phyloP scores from a whole-genome alignment of 2,888 invertebrate species.

The Callinectes sapidus region DNA sequence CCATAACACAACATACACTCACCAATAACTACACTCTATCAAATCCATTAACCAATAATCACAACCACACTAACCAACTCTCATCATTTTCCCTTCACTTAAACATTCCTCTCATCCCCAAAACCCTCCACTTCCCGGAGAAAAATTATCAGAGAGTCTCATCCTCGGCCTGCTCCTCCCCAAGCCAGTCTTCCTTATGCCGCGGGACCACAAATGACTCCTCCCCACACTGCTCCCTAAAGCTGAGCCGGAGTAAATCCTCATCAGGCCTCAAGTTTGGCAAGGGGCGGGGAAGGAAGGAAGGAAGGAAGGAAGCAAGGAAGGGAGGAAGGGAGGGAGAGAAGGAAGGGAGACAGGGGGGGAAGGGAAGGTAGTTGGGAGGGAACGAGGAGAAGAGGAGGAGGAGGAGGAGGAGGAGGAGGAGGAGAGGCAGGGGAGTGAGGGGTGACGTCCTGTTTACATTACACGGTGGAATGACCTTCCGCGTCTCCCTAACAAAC shows the following conservation, averaged over 20 bases:
- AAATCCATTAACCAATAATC: not conserved
- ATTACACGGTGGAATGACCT: constrained; percentile 54
- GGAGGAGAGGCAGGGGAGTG: not conserved
- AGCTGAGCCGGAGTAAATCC: not conserved
- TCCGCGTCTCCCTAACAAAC: constrained; percentile 43
- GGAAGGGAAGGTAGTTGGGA: not conserved
- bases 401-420: not conserved
- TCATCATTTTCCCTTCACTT: not conserved
- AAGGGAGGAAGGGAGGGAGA: not conserved
- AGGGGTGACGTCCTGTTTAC: constrained; percentile 43
- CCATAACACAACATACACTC: not conserved
- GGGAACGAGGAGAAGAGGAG: not conserved
- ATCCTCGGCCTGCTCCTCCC: not conserved
- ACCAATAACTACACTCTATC: not conserved
- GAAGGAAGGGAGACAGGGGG: not conserved
- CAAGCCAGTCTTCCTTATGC: not conserved
- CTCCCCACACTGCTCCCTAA: not conserved
- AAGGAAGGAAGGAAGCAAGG: not conserved
- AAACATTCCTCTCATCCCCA: not conserved
- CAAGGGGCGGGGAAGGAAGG: not conserved
- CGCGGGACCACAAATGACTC: not conserved
- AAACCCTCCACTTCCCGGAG: not conserved
- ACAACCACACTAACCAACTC: not conserved
- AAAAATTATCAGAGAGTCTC: not conserved
- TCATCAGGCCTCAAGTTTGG: not conserved